A percentile compares a stretch with the other conserved stretches of the same genome.
These are phyloP conservation scores for Sphaerophoria rueppellii DNA, from an alignment of 2,888 invertebrate genomes.

Conservation along the genomic window DNA sequence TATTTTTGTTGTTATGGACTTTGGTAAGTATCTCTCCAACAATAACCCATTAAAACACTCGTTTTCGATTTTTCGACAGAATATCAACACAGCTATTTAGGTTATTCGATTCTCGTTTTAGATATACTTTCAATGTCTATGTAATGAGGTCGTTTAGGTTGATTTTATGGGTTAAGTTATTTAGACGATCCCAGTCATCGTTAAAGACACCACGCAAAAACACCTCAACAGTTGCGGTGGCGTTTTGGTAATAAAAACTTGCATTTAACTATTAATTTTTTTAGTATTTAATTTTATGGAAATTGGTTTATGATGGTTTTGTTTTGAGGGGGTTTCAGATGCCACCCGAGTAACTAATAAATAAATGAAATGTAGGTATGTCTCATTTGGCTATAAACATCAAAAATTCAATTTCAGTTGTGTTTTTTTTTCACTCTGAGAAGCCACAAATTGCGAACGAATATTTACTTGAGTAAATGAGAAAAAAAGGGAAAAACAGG, in stretches of 20 bases:
- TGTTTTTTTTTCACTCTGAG: too few species aligned
- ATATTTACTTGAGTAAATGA: not conserved
- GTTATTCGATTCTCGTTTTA: not conserved
- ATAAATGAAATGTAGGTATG: too few species aligned
- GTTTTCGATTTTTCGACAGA: not conserved
- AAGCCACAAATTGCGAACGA: not conserved
- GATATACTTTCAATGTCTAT: not conserved
- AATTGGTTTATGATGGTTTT: too few species aligned
- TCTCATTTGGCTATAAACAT: too few species aligned
- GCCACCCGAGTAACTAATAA: too few species aligned
- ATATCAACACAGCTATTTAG: conserved; percentile 2
- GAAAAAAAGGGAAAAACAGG: too few species aligned
- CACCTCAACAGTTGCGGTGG: too few species aligned
- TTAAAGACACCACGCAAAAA: too few species aligned
- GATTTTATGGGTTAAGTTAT: not conserved
- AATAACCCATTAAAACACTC: conserved; percentile 5
- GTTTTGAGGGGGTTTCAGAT: too few species aligned
- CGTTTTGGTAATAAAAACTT: conserved; percentile 6
- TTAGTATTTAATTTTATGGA: too few species aligned
- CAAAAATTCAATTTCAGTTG: too few species aligned
- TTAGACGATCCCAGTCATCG: not conserved
- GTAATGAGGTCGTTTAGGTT: conserved; percentile 1
- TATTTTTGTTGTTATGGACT: conserved; percentile 7
- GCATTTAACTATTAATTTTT: conserved; percentile 8
- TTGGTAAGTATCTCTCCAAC: conserved; percentile 1